Percentiles rank a stretch among this genome's conserved stretches.
These are phyloP conservation scores for Anhinga anhinga DNA, from an alignment of 2,113 vertebrate species.

Conservation along the genomic window DNA sequence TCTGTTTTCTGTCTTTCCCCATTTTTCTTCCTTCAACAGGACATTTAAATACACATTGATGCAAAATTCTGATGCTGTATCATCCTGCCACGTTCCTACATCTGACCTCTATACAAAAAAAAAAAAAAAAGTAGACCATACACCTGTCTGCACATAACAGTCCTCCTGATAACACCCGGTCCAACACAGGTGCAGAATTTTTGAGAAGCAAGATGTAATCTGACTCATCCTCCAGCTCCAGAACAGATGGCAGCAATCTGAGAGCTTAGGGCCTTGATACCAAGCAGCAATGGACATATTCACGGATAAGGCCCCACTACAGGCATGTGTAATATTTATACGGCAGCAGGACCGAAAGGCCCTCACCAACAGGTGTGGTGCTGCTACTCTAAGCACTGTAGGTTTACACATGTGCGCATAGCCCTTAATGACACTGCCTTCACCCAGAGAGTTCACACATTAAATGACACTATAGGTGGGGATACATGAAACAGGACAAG, in stretches of 20 bases:
- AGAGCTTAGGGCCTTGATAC: background rate
- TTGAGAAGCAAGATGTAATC: background rate
- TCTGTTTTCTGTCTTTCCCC: background rate
- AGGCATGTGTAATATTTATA: background rate
- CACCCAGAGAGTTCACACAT: background rate
- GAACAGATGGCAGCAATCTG: background rate
- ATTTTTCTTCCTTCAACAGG: background rate
- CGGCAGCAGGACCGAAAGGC: background rate
- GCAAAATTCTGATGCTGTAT: background rate
- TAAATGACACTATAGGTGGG: background rate
- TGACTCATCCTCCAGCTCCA: background rate
- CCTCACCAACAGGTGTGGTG: background rate
- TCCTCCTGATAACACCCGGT: rapidly evolving
- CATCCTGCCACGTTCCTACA: background rate
- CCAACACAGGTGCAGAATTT: background rate
- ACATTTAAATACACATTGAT: background rate
- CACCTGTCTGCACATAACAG: background rate
- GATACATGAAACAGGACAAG: background rate
- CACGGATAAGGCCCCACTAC: background rate
- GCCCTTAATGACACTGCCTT: background rate
- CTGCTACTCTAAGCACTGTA: background rate
- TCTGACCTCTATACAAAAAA: background rate
- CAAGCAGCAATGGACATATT: background rate
- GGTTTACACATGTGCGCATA: background rate
- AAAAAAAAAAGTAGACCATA: background rate